Conservation (phyloP, 2,797 vertebrate genomes). For the Pempheris klunzingeri region DNA sequence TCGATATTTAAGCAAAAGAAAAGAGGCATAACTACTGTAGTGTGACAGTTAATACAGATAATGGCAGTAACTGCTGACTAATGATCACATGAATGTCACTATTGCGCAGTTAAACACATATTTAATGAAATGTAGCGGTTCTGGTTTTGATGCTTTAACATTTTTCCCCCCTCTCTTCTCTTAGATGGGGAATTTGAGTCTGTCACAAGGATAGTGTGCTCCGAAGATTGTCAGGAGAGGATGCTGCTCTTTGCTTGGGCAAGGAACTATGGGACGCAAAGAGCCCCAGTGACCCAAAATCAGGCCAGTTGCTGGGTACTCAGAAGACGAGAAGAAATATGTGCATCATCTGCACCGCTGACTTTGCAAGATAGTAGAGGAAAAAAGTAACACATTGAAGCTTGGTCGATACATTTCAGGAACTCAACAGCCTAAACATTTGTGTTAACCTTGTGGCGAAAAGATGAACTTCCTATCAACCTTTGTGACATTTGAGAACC, state of each 20-base stretch:
- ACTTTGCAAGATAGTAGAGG: slow-evolving; percentile 75
- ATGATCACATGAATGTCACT: neutral
- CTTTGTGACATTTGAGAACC: slow-evolving; percentile 91
- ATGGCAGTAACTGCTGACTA: neutral
- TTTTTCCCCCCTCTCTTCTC: slow-evolving; percentile 21
- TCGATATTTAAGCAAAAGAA: neutral
- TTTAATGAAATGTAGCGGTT: neutral
- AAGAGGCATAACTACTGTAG: neutral
- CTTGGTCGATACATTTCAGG: slow-evolving; percentile 49
- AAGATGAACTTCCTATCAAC: slow-evolving; percentile 89
- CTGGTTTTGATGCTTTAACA: neutral
- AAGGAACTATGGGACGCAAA: slow-evolving; percentile 68
- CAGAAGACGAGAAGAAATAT: slow-evolving; percentile 77
- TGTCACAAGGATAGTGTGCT: slow-evolving; percentile 59
- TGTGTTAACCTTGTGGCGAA: slow-evolving; percentile 23
- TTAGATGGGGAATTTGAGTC: slow-evolving; percentile 78
- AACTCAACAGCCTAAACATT: slow-evolving; percentile 48
- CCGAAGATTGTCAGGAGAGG: slow-evolving; percentile 64
- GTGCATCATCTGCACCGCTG: slow-evolving; percentile 55
- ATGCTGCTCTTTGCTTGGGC: slow-evolving; percentile 77
- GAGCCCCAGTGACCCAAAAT: slow-evolving; percentile 69
- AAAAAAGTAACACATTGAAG: slow-evolving; percentile 59
- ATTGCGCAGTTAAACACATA: neutral
- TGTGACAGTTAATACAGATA: neutral
- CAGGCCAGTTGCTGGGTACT: slow-evolving; percentile 70